Conservation (phyloP, 2,797 vertebrate genomes). For the Pangasius mekongensis region DNA sequence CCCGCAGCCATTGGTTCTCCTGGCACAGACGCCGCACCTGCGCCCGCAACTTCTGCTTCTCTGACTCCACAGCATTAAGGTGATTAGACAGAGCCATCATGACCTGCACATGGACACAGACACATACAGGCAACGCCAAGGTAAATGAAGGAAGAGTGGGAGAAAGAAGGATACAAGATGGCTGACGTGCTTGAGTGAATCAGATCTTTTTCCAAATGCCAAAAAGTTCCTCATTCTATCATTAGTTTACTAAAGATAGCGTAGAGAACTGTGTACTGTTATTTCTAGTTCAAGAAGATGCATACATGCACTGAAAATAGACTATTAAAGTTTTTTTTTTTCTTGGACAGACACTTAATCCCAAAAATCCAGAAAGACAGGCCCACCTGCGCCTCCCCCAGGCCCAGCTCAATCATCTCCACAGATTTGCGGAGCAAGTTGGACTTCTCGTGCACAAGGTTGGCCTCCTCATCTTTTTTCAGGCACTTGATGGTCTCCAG, state of each 20-base stretch:
- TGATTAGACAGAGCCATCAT: slow-evolving; percentile 98
- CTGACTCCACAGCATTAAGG: slow-evolving; percentile 94
- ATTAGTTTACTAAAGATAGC: not conserved
- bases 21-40: slow-evolving; percentile 95
- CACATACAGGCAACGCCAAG: not conserved
- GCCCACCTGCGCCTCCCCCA: slow-evolving; percentile 95
- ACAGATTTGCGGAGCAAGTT: slow-evolving; percentile 93
- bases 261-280: not conserved
- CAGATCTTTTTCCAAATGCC: slow-evolving; percentile 11
- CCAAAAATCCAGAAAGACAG: slow-evolving; percentile 46
- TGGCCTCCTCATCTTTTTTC: slow-evolving; percentile 97
- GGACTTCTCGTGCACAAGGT: slow-evolving; percentile 95
- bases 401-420: slow-evolving; percentile 97
- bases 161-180: not conserved
- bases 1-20: slow-evolving; percentile 98
- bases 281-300: not conserved
- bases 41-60: slow-evolving; percentile 97
- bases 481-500: slow-evolving; percentile 98
- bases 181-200: slow-evolving; percentile 3
- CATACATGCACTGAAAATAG: not conserved
- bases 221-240: slow-evolving; percentile 29
- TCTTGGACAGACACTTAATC: not conserved
- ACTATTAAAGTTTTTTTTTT: not conserved
- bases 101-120: slow-evolving; percentile 76
- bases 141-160: not conserved